Evolutionary conservation across 2,797 vertebrate species (phyloP).

Genomic region (Hapalemur alaotrensis): DNA sequence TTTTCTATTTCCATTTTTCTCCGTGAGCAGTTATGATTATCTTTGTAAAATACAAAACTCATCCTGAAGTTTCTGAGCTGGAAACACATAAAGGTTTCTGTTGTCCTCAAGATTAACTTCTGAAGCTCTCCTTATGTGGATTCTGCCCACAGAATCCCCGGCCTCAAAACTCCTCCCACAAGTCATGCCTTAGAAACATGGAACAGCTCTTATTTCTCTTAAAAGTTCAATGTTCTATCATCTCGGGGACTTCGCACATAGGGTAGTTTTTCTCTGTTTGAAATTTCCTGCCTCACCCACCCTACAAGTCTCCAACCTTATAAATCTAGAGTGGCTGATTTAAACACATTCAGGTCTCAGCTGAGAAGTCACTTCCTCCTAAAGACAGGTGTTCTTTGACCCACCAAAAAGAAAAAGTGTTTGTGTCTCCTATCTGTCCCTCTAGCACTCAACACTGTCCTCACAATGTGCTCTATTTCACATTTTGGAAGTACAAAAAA

Average conservation of each 20-base stretch:
- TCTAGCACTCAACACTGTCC: background rate
- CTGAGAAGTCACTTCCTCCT: background rate
- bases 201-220: background rate
- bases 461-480: background rate
- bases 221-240: background rate
- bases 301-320: background rate
- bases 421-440: background rate
- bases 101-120: background rate
- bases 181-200: background rate
- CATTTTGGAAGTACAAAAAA: background rate
- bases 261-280: background rate
- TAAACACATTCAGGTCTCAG: background rate
- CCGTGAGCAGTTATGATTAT: background rate
- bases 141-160: background rate
- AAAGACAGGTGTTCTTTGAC: background rate
- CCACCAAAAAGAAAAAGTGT: background rate
- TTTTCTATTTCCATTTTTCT: background rate
- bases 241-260: background rate
- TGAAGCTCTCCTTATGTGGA: background rate
- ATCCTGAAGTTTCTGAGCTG: background rate
- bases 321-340: background rate
- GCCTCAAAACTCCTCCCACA: background rate
- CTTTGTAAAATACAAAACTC: background rate
- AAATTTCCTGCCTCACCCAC: background rate
- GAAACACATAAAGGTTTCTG: background rate